Base-by-base conservation (phyloP, 1,140 invertebrate genomes). In the Saccostrea cuccullata region DNA sequence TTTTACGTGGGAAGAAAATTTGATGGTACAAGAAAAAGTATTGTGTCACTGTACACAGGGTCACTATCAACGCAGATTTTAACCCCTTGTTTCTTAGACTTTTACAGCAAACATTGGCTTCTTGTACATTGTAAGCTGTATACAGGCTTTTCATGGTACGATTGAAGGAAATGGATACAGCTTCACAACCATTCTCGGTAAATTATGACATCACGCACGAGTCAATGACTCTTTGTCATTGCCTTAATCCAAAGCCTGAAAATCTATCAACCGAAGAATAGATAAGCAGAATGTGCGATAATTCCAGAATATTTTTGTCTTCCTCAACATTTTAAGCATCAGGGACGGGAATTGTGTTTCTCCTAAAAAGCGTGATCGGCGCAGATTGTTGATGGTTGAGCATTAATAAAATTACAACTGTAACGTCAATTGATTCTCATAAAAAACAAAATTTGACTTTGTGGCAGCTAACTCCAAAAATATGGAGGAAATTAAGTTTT, bases 401-500 rank as follows among this genome's bases (percentile, higher is more conserved):
- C 13, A 26, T 30, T 26, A 77, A 77, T 77, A 77, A 77, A 77
- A 30, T 26, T 15, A 77, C 13, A 26, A 15, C 23, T 77, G 9
- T 15, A 77, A 36, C 70, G 70, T 77, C 70, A 77, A 73, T 30
- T 30, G 70, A 15, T 36, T 77, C 70, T 77, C 70, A 77, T 77
- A 77, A 77, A n/a, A 70, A 77, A 15, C 23, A 26, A 77, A 77
- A 77, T 77, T 77, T 26, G 70, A 73, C 36, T 73, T 13, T 73
- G 23, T 73, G 70, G 30, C 70, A 73, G 30, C 70, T 73, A 36
- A 73, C 23, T 73, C 70, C 12, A 36, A 15, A 73, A 73, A 30
- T 13, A 23, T 64, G 17, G 58, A 64, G 58, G 58, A 64, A 64
- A 64, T 64, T n/a, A 73, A 73, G n/a, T 73, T 36, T 47, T 23